Percentiles rank a stretch among this genome's conserved stretches.
Evolutionary conservation across 2,113 vertebrate species (phyloP).

Genomic region (Xerus inauris): DNA sequence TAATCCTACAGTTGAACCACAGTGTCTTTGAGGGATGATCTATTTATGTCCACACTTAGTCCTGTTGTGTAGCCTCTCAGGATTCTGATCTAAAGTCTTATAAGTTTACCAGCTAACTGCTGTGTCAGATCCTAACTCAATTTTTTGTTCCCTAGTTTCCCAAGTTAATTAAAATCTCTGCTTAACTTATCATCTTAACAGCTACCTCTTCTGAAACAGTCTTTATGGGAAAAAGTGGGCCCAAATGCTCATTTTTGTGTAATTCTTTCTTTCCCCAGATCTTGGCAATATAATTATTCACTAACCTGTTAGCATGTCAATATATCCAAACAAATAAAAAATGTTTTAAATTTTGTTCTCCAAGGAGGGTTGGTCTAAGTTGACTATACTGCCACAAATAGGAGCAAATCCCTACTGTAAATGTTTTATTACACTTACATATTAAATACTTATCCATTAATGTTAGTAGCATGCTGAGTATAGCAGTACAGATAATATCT

Average conservation of each 20-base stretch:
- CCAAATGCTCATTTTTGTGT: background rate
- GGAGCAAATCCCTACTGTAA: background rate
- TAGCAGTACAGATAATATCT: background rate
- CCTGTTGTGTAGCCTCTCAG: background rate
- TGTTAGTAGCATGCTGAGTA: background rate
- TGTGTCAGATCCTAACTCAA: background rate
- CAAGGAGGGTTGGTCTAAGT: background rate
- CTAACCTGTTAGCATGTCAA: background rate
- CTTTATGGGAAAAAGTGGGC: background rate
- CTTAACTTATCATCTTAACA: background rate
- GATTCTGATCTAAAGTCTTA: background rate
- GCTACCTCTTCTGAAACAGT: background rate
- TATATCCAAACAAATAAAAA: background rate
- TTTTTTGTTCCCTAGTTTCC: background rate
- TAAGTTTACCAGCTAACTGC: background rate
- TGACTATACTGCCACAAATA: background rate
- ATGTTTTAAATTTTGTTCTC: background rate
- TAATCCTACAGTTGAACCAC: background rate
- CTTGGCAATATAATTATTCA: background rate
- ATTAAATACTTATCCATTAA: background rate
- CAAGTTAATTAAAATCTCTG: background rate
- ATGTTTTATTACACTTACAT: background rate
- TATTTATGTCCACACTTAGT: background rate
- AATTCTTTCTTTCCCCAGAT: background rate
- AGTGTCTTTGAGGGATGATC: background rate